Evolutionary conservation across 35 echinoderm and acorn worm species (phyloP), one percentile per base, ranked within the genome.

Genomic region (Ophioderma brevispina): DNA sequence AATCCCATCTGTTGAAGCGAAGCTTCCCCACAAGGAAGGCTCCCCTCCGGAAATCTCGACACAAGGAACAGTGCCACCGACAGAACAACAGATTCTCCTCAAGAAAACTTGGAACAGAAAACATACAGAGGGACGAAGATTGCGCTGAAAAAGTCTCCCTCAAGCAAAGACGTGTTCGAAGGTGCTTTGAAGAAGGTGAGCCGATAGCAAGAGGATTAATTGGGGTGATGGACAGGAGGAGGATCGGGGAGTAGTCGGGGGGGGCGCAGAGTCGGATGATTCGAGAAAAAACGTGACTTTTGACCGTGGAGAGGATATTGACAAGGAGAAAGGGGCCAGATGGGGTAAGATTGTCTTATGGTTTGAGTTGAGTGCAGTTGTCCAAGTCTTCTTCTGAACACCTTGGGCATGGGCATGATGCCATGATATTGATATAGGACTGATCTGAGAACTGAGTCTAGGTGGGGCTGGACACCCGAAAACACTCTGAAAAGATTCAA

Each of bases 251-350:
- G 59, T 8, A 70, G 59, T 15, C 23, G 59, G n/a, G 59, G 10
- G 10, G 1, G 59, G 59, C n/a, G 59, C 59, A 4, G 59, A 70
- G n/a, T 70, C 59, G n/a, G 59, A 70, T 70, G 59, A 70, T 70
- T 70, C 59, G 59, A 70, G 59, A 70, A 70, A 25, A 70, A 70
- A 25, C 10, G n/a, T 2, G 59, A 30, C n/a, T 30, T 70, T 70
- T 70, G 59, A 70, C 3, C n/a, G 59, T 70, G 28, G 59, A 70
- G 59, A 70, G 59, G 59, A 70, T 70, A 13, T 25, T 70, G 59
- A 70, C 59, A 70, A 70, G 59, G 23, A 70, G 59, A 25, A 70
- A 70, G n/a, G 59, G 59, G n/a, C 59, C 59, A 70, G 59, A 70
- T 70, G 59, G 59, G 59, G 59, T 70, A 70, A 70, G 59, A 13